Percentiles rank a stretch among this genome's conserved stretches.
phyloP scores from a whole-genome alignment of 1,140 invertebrate genomes.

The Temnothorax nylanderi region DNA sequence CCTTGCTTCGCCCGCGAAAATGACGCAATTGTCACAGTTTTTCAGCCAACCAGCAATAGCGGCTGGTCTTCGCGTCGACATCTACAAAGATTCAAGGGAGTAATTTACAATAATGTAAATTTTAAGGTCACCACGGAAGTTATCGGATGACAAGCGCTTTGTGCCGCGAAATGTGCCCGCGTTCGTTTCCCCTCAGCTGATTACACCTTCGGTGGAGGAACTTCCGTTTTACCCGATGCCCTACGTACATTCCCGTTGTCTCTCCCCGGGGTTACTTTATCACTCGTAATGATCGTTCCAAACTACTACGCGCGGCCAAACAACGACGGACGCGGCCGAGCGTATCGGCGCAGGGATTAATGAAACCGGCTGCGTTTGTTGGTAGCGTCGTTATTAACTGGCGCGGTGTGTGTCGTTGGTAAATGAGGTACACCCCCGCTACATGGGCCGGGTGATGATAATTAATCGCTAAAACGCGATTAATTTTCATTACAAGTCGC shows the following conservation, averaged over 20 bases:
- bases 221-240: conserved; percentile 7
- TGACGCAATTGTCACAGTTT: neutral
- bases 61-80: neutral
- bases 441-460: neutral
- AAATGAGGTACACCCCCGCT: neutral
- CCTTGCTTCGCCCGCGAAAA: neutral
- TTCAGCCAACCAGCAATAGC: neutral
- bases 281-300: conserved; percentile 56
- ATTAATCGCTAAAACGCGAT: conserved; percentile 37
- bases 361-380: conserved; percentile 30
- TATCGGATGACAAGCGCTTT: neutral
- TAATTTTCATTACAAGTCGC: conserved; percentile 16
- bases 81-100: neutral
- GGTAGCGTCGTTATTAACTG: conserved; percentile 46
- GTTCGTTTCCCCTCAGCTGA: conserved; percentile 15
- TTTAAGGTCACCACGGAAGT: conserved; percentile 1
- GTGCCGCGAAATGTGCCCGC: neutral
- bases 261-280: conserved; percentile 57
- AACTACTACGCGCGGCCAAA: conserved; percentile 42
- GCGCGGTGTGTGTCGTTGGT: conserved; percentile 6
- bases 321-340: conserved; percentile 25
- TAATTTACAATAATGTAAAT: neutral
- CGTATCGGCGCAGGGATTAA: conserved; percentile 12
- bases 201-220: conserved; percentile 18
- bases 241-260: conserved; percentile 39